Conservation (phyloP, 2,797 vertebrate genomes). For the Pelochelys cantorii region DNA sequence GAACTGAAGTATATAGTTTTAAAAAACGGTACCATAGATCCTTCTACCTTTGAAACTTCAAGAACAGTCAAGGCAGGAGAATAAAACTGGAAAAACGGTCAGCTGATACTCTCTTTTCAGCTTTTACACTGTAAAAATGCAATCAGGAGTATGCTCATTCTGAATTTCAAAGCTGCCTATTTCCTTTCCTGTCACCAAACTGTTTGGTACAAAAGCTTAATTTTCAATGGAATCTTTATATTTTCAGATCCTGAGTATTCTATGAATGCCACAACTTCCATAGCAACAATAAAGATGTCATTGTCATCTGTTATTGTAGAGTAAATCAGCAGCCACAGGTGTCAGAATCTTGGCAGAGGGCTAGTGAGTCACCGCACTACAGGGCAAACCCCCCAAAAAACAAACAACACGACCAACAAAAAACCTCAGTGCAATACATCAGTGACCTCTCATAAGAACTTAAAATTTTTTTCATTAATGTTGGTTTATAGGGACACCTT, state of each 20-base stretch:
- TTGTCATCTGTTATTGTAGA: constrained; percentile 53
- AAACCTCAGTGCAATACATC: constrained; percentile 59
- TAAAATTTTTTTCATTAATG: constrained; percentile 55
- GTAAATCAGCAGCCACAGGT: constrained; percentile 45
- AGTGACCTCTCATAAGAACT: constrained; percentile 68
- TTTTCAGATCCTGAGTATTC: constrained; percentile 22
- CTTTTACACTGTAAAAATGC: neutral
- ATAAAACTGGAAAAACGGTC: neutral
- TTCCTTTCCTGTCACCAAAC: neutral
- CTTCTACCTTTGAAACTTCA: neutral
- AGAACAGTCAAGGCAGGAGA: neutral
- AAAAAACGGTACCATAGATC: neutral
- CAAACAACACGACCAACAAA: neutral
- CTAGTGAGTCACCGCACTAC: constrained; percentile 48
- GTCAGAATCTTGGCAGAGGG: constrained; percentile 57
- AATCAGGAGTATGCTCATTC: neutral
- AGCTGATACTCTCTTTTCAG: neutral
- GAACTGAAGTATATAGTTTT: neutral
- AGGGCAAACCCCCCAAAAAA: constrained; percentile 56
- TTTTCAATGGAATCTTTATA: constrained; percentile 39
- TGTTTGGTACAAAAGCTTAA: neutral
- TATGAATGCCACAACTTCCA: constrained; percentile 45
- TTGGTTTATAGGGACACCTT: constrained; percentile 56
- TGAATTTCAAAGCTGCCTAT: constrained; percentile 4
- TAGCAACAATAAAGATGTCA: constrained; percentile 74